Evolutionary conservation across 2,888 invertebrate species (phyloP), one percentile per base, ranked within the genome.

Genomic region (Lobophora halterata): DNA sequence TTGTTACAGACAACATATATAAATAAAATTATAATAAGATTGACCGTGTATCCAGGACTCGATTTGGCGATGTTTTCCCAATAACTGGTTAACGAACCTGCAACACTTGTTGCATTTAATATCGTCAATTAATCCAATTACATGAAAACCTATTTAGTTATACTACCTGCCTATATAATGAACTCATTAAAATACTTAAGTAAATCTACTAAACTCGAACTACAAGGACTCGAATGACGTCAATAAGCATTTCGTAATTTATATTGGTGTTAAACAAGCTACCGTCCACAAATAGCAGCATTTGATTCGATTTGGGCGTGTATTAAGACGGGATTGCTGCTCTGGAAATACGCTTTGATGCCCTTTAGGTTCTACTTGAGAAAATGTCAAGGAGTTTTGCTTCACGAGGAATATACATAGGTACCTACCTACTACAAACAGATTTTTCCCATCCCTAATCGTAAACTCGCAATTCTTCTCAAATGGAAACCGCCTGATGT

Each of bases 171-270:
- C n/a, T 46, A 49, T 46, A 41, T 49, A 42, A 45, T 44, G 27
- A 46, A 42, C 35, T 23, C 30, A 49, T 46, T 49, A 40, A 40
- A 39, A 39, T 27, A 23, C 36, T 23, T 28, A 35, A 30, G 43
- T n/a, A n/a, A n/a, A n/a, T n/a, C n/a, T n/a, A n/a, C 36, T 30
- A 35, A 39, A 33, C 36, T 41, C 25, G 11, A 36, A 39, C 8
- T 35, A 35, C 47, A 46, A 52, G 49, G 52, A 49, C 52, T 38
- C 23, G 14, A 46, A 44, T 52, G 52, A 52, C 52, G 52, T 52
- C 49, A 52, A 29, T 36, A 36, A 42, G 41, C 41, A 40, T 45
- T 47, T 52, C 41, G 46, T 49, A 43, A 52, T 46, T 46, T 41
- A 35, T 49, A 44, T 47, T 43, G 43, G 49, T 47, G n/a, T n/a